Evolutionary conservation across 2,113 vertebrate species (phyloP).

Genomic region (Argyrosomus japonicus): DNA sequence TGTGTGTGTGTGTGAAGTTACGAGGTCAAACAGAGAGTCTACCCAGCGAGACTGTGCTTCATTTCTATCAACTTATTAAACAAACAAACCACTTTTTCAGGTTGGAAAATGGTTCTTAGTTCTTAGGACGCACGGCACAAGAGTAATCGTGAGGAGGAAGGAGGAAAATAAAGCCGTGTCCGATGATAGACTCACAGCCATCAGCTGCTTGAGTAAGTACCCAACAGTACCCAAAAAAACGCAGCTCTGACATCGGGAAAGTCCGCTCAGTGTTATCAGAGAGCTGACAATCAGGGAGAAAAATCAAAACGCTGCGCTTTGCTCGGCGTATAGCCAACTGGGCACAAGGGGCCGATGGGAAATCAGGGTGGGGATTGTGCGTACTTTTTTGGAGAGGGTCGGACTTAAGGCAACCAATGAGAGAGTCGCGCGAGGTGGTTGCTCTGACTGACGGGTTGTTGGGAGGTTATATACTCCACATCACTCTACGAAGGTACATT

Average conservation of each 20-base stretch:
- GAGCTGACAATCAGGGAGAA: constrained; percentile 17
- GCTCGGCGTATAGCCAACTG: constrained; percentile 51
- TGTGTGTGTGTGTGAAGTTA: not conserved
- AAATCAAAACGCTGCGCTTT: constrained; percentile 65
- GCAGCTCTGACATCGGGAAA: constrained; percentile 36
- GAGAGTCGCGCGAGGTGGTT: constrained; percentile 46
- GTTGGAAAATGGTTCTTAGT: not conserved
- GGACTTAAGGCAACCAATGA: constrained; percentile 75
- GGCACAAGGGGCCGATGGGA: constrained; percentile 54
- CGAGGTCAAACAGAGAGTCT: not conserved
- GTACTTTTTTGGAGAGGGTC: constrained; percentile 43
- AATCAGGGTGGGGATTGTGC: constrained; percentile 45
- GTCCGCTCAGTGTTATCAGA: constrained; percentile 22
- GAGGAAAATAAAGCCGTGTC: not conserved
- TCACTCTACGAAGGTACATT: constrained; percentile 68
- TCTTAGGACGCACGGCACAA: not conserved
- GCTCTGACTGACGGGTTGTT: constrained; percentile 39
- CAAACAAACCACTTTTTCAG: not conserved
- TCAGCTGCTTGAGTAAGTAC: not conserved
- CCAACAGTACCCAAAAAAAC: not conserved
- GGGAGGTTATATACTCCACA: constrained; percentile 76
- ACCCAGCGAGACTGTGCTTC: not conserved
- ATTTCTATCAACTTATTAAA: not conserved
- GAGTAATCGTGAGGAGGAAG: not conserved
- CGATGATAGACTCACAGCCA: constrained; percentile 10